These are phyloP conservation scores for Prochilodus magdalenae DNA, from an alignment of 2,113 vertebrate species.

Conservation along the genomic window DNA sequence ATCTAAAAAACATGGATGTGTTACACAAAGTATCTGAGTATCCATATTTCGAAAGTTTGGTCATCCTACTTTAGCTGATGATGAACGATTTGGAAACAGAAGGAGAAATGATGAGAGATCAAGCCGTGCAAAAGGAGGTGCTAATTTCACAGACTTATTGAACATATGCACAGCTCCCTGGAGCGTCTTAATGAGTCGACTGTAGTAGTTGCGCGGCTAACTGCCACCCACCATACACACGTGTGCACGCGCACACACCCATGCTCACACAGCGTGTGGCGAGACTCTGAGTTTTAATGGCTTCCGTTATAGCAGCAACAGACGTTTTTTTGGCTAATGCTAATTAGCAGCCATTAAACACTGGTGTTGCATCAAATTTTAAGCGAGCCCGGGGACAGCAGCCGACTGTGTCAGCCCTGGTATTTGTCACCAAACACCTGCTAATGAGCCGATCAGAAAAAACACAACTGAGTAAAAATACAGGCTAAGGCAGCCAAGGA, in stretches of 20 bases:
- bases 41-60: background rate
- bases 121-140: constrained; percentile 54
- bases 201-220: constrained; percentile 42
- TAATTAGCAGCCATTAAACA: constrained; percentile 75
- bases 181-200: constrained; percentile 53
- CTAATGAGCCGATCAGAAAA: constrained; percentile 73
- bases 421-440: constrained; percentile 70
- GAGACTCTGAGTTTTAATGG: constrained; percentile 61
- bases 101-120: background rate
- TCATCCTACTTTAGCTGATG: background rate
- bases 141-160: constrained; percentile 63
- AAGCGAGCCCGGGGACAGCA: constrained; percentile 17
- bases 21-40: no score
- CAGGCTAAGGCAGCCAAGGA: background rate
- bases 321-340: constrained; percentile 59
- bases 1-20: no score
- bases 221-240: constrained; percentile 15
- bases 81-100: constrained; percentile 11
- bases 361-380: constrained; percentile 60
- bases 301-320: constrained; percentile 49
- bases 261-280: constrained; percentile 32
- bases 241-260: constrained; percentile 19
- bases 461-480: constrained; percentile 45
- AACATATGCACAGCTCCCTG: constrained; percentile 51
- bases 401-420: constrained; percentile 53